These are phyloP conservation scores for Noturus placidus DNA, from an alignment of 2,113 vertebrate species.

Conservation along the genomic window DNA sequence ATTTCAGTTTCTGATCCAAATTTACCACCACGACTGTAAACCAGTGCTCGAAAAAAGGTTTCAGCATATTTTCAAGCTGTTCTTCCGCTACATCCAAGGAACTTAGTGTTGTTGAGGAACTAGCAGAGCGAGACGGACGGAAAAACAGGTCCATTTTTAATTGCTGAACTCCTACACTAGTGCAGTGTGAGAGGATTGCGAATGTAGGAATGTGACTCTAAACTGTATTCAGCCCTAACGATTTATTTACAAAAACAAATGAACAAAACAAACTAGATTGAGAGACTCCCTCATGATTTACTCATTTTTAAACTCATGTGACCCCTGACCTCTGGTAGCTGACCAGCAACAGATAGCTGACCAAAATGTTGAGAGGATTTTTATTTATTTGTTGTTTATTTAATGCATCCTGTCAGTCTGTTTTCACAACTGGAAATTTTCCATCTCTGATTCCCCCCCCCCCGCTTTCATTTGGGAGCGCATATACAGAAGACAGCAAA, in stretches of 20 bases:
- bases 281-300: neutral
- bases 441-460: neutral
- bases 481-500: neutral
- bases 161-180: neutral
- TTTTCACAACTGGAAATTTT: neutral
- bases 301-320: neutral
- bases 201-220: neutral
- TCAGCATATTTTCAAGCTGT: neutral
- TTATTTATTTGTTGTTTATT: neutral
- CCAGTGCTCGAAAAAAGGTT: neutral
- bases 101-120: neutral
- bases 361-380: neutral
- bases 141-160: neutral
- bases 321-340: no score
- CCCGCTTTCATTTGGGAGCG: neutral
- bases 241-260: neutral
- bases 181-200: no score
- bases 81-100: neutral
- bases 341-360: neutral
- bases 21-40: neutral
- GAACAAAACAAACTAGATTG: neutral
- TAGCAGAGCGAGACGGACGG: neutral
- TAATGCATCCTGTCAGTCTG: neutral
- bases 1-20: neutral
- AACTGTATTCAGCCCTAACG: neutral